Conservation (phyloP, 2,797 vertebrate genomes). For the Hypotaenidia okinawae region DNA sequence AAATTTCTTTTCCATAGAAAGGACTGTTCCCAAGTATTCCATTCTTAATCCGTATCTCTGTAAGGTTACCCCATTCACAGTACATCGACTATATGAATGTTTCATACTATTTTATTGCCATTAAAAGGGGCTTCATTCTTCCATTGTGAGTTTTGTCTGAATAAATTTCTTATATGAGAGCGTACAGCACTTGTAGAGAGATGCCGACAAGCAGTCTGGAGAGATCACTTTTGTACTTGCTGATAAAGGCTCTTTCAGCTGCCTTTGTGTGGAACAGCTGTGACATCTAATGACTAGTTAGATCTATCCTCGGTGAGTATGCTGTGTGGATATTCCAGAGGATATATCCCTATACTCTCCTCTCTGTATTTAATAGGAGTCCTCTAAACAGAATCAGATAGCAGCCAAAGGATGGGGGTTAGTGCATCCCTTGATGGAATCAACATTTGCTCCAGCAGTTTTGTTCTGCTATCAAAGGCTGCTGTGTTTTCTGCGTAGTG, state of each 20-base stretch:
- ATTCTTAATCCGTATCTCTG: neutral
- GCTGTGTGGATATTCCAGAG: conserved; percentile 66
- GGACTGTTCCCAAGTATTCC: conserved; percentile 21
- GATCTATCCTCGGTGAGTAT: conserved; percentile 61
- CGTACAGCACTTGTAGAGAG: conserved; percentile 51
- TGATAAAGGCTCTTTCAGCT: conserved; percentile 77
- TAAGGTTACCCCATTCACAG: conserved; percentile 50
- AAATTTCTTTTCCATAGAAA: neutral
- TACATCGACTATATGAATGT: conserved; percentile 47
- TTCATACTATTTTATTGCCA: conserved; percentile 50
- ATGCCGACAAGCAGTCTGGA: conserved; percentile 61
- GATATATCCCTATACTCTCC: conserved; percentile 68
- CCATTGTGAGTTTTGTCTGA: conserved; percentile 64
- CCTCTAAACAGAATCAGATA: neutral
- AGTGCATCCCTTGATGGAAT: conserved; percentile 30
- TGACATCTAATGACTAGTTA: conserved; percentile 66
- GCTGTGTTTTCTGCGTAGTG: conserved; percentile 50
- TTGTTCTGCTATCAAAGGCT: conserved; percentile 62
- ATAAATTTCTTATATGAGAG: conserved; percentile 72
- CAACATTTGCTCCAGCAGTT: conserved; percentile 50
- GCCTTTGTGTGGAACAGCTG: conserved; percentile 72
- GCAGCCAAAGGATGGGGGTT: conserved; percentile 26
- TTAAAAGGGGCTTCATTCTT: conserved; percentile 63
- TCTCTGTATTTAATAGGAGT: conserved; percentile 64
- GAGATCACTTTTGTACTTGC: conserved; percentile 68